Conservation (phyloP, 92 coral and sea anemone species). For the Porites divaricata region DNA sequence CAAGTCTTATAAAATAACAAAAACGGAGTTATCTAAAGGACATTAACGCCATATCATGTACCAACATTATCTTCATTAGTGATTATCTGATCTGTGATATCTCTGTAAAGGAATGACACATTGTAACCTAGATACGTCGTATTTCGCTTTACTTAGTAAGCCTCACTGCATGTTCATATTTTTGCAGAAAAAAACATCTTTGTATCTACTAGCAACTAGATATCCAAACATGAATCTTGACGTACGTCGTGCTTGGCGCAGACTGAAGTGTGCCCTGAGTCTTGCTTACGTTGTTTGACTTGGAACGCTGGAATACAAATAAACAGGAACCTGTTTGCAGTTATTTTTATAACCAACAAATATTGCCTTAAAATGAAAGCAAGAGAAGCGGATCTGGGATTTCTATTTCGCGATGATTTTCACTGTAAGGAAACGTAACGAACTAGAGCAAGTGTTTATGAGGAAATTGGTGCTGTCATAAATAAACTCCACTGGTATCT, state of each 20-base stretch:
- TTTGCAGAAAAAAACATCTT: background rate
- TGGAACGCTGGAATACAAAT: background rate
- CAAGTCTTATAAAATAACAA: background rate
- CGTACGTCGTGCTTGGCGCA: background rate
- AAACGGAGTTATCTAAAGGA: background rate
- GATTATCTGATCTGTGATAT: background rate
- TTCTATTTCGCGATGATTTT: background rate
- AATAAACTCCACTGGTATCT: background rate
- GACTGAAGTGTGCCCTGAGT: background rate
- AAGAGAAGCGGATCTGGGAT: background rate
- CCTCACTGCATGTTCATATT: background rate
- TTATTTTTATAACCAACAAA: slow-evolving; percentile 38
- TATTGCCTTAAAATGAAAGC: background rate
- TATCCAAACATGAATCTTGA: background rate
- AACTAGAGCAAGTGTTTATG: slow-evolving; percentile 1
- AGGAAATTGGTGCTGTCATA: background rate
- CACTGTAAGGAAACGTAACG: background rate
- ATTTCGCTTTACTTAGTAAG: too few species aligned
- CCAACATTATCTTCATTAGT: background rate
- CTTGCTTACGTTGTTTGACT: background rate
- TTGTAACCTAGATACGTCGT: background rate
- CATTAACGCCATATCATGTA: background rate
- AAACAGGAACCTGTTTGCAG: slow-evolving; percentile 14
- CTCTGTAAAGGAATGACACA: background rate
- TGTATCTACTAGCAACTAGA: background rate